These are phyloP conservation scores for Nibea coibor DNA, from an alignment of 2,113 vertebrate species.

Conservation along the genomic window DNA sequence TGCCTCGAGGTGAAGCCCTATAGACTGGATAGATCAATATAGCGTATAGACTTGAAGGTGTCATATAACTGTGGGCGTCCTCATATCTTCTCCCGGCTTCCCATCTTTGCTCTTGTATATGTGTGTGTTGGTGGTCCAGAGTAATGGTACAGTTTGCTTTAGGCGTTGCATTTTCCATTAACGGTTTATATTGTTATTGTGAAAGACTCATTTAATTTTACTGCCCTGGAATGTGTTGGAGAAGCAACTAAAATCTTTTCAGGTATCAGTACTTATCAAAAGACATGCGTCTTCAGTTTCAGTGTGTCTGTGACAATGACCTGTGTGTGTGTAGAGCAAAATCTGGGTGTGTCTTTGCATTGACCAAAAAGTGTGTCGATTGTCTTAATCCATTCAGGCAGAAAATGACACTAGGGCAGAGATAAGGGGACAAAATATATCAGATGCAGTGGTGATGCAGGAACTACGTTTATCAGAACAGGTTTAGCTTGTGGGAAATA, in stretches of 20 bases:
- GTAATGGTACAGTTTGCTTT: not conserved
- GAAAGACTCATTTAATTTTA: conserved; percentile 2
- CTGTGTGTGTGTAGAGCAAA: conserved; percentile 24
- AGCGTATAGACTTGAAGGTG: conserved; percentile 12
- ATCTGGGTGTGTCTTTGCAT: conserved; percentile 37
- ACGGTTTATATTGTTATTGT: not conserved
- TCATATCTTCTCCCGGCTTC: not conserved
- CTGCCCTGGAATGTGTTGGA: not conserved
- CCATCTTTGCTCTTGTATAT: not conserved
- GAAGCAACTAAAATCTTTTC: not conserved
- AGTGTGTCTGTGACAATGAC: conserved; percentile 13
- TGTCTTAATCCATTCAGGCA: not conserved
- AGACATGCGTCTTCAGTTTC: not conserved
- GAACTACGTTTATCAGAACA: not conserved
- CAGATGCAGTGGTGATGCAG: not conserved
- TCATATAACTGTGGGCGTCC: conserved; percentile 6
- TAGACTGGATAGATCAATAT: conserved; percentile 49
- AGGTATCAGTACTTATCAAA: not conserved
- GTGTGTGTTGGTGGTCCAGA: not conserved
- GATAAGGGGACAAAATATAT: not conserved
- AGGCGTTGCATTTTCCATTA: not conserved
- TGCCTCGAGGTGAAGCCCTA: conserved; percentile 16
- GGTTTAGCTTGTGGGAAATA: conserved; percentile 22
- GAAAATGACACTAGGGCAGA: not conserved
- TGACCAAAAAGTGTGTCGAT: not conserved